Base-by-base conservation (phyloP, 2,888 invertebrate species). In the Cerceris rybyensis region DNA sequence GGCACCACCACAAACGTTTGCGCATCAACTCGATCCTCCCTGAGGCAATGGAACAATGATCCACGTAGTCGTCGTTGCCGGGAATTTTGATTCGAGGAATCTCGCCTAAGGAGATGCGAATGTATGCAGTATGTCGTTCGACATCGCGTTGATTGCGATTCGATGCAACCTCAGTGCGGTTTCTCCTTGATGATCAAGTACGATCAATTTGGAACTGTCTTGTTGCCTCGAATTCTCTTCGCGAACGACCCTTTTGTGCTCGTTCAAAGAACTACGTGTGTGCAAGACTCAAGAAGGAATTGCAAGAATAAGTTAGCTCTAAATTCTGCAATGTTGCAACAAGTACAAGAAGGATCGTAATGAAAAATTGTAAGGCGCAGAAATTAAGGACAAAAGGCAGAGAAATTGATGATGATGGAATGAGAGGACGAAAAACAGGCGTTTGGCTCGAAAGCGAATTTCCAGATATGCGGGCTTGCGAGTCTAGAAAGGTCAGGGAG, bases 121-220 rank as follows among this genome's bases (percentile, higher is more conserved):
- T 57, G 8, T 57, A 61, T 46, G 43, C 46, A 42, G 7, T 46
- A 46, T 7, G n/a, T 61, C 39, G 17, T 59, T 68, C 59, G 68
- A 66, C 55, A 55, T n/a, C 14, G 59, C 42, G 50, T 68, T 68
- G 68, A 68, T 68, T 61, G 60, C 60, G 60, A 69, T 52, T 52
- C 17, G 50, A 28, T 59, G 61, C 49, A 46, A 14, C 52, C 46
- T 46, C 13, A 28, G 17, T 46, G 16, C 49, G 61, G 39, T 7
- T 17, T 46, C 13, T 49, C 67, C 4, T 14, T 42, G 54, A 65
- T 54, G 54, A 69, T 52, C 52, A 50, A 46, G 16, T 43, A 9
- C 46, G 61, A 61, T 46, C 61, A 46, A 28, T 61, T 43, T 60
- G 14, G 17, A 52, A 54, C 59, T 60, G 59, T 60, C 52, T 52